These are phyloP conservation scores for Trichopoda pennipes DNA, from an alignment of 2,888 invertebrate genomes.

Conservation along the genomic window DNA sequence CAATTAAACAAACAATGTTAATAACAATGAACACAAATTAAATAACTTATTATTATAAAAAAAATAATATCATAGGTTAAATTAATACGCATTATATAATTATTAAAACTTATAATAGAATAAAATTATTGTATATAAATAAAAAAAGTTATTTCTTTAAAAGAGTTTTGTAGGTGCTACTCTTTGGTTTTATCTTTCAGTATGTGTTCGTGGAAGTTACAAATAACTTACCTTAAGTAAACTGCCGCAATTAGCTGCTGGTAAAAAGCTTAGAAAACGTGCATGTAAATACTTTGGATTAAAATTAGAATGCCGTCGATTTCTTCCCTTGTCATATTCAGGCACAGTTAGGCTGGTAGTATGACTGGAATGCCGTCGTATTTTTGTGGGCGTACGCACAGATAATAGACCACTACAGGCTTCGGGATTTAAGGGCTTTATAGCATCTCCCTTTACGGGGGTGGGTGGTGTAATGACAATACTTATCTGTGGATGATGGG, in stretches of 20 bases:
- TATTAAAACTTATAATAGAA: too few species aligned
- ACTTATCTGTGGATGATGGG: constrained; percentile 85
- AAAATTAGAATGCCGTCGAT: constrained; percentile 81
- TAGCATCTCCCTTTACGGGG: constrained; percentile 85
- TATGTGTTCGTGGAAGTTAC: not conserved
- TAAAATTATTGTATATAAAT: constrained; percentile 1
- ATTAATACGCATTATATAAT: too few species aligned
- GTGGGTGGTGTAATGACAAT: constrained; percentile 89
- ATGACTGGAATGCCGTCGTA: constrained; percentile 81
- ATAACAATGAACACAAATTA: too few species aligned
- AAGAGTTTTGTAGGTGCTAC: not conserved
- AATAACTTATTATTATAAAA: too few species aligned
- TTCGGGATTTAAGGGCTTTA: constrained; percentile 80
- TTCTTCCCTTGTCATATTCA: constrained; percentile 81
- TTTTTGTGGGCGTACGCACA: constrained; percentile 78
- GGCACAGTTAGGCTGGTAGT: constrained; percentile 81
- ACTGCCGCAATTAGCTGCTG: constrained; percentile 94
- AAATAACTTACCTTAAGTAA: constrained; percentile 86
- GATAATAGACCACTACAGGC: constrained; percentile 75
- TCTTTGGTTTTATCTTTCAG: not conserved
- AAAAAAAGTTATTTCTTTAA: constrained; percentile 21
- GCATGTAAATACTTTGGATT: constrained; percentile 85
- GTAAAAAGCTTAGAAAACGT: constrained; percentile 87
- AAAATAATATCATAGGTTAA: too few species aligned
- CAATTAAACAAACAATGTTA: too few species aligned